phyloP scores from a whole-genome alignment of 2,888 invertebrate genomes.

The Spilosoma lubricipeda region DNA sequence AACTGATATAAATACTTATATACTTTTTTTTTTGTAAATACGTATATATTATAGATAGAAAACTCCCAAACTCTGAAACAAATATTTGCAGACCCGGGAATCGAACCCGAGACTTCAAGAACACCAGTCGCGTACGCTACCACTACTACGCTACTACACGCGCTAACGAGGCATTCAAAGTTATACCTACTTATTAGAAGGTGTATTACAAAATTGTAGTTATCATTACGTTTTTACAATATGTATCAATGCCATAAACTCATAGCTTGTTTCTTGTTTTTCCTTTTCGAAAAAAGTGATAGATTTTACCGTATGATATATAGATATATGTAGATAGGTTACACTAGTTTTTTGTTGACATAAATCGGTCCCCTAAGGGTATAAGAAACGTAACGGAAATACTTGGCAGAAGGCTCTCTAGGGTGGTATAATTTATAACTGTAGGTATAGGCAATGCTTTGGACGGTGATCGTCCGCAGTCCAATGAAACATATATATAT shows the following conservation, averaged over 20 bases:
- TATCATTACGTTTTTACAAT: not conserved
- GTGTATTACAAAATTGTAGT: not conserved
- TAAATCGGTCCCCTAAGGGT: slow-evolving; percentile 70
- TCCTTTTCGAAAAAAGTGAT: slow-evolving; percentile 46
- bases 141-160: no score
- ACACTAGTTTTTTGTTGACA: slow-evolving; percentile 76
- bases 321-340: slow-evolving; percentile 50
- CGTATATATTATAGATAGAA: no score
- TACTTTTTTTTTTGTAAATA: no score
- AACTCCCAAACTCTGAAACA: no score
- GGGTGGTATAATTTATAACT: slow-evolving; percentile 73
- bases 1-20: no score
- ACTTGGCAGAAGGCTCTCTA: slow-evolving; percentile 71
- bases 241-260: not conserved
- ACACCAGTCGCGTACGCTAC: no score
- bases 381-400: slow-evolving; percentile 68
- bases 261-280: slow-evolving; percentile 30
- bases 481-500: slow-evolving; percentile 51
- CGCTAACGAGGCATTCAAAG: no score
- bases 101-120: no score
- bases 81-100: no score
- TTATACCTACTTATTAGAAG: not conserved
- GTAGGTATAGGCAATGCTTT: slow-evolving; percentile 37
- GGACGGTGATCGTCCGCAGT: slow-evolving; percentile 45
- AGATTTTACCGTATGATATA: slow-evolving; percentile 44